Evolutionary conservation across 2,888 invertebrate genomes (phyloP), one percentile per base, ranked within the genome.

Genomic region (Neoaliturus tenellus): DNA sequence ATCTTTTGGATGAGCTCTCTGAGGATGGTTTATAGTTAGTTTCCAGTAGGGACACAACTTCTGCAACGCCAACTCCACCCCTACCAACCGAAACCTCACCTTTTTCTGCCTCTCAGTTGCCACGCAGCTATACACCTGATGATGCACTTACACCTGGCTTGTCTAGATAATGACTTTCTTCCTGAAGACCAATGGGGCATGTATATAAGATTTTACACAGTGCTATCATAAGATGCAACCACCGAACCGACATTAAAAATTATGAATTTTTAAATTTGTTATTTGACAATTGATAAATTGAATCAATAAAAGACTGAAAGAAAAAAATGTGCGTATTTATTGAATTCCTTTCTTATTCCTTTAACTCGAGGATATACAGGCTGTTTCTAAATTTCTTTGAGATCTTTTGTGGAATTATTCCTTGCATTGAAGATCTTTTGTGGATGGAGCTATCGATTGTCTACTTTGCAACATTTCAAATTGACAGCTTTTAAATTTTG

Each of bases 1-100:
- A 62, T 35, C 14, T 81, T 62, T 39, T 81, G 62, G 62, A 81
- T 62, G 80, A 81, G 41, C 80, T 55, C 62, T 62, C 35, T 62
- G 80, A 81, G 23, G 62, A 81, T 81, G 62, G 62, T 81, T 23
- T 81, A 5, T 81, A n/a, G 35, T 41, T 41, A 62, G 58, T 33
- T 81, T 81, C 62, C 80, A 62, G 35, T 35, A 33, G 62, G 41
- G 41, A 41, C 41, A 62, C 80, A 58, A 39, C 10, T 35, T 62
- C 62, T 23, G 20, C 62, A 62, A 58, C 62, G 28, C 55, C 80
- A 3, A 35, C 80, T 33, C 80, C 58, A 20, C 80, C 80, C 33
- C 48, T 33, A 55, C 41, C 39, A 71, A 71, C 33, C 3, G 17
- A 5, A 25, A 73, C 41, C 39, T 20, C 73, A 39, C 4, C 39